phyloP scores from a whole-genome alignment of 2,797 vertebrate genomes.

The Scolopax rusticola region DNA sequence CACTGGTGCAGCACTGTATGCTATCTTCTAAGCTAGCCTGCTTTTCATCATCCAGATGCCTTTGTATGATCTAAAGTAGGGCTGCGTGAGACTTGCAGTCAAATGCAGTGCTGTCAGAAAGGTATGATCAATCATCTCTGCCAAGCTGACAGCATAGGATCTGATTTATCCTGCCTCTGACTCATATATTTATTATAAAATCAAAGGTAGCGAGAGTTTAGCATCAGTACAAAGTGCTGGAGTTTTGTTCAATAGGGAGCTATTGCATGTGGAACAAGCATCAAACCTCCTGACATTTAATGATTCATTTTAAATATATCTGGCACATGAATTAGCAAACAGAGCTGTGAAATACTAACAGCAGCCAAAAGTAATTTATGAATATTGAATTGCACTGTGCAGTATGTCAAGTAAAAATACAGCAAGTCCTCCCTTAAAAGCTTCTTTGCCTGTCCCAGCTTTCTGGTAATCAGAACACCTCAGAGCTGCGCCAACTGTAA shows the following conservation, averaged over 20 bases:
- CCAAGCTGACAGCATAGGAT: not conserved
- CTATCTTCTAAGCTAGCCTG: not conserved
- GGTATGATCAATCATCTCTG: slow-evolving; percentile 41
- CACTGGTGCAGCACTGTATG: not conserved
- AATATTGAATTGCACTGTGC: slow-evolving; percentile 20
- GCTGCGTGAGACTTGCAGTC: slow-evolving; percentile 28
- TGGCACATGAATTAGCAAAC: slow-evolving; percentile 52
- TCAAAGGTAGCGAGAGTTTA: slow-evolving; percentile 31
- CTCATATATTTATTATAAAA: slow-evolving; percentile 52
- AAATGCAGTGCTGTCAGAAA: slow-evolving; percentile 40
- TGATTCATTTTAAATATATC: slow-evolving; percentile 27
- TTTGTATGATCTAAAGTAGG: not conserved
- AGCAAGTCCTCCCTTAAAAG: slow-evolving; percentile 8
- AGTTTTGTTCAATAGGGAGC: slow-evolving; percentile 13
- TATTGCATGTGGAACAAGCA: slow-evolving; percentile 18
- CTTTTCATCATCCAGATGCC: slow-evolving; percentile 41
- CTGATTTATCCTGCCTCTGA: slow-evolving; percentile 43
- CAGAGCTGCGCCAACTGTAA: not conserved
- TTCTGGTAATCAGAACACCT: not conserved
- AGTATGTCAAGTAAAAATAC: slow-evolving; percentile 19
- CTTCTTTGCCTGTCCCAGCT: not conserved
- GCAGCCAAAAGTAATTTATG: slow-evolving; percentile 52
- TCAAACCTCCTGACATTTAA: not conserved
- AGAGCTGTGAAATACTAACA: slow-evolving; percentile 49
- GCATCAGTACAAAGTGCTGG: slow-evolving; percentile 14